A percentile compares a stretch with the other conserved stretches of the same genome.
Evolutionary conservation across 2,797 vertebrate genomes (phyloP).

Genomic region (Arctocebus calabarensis): DNA sequence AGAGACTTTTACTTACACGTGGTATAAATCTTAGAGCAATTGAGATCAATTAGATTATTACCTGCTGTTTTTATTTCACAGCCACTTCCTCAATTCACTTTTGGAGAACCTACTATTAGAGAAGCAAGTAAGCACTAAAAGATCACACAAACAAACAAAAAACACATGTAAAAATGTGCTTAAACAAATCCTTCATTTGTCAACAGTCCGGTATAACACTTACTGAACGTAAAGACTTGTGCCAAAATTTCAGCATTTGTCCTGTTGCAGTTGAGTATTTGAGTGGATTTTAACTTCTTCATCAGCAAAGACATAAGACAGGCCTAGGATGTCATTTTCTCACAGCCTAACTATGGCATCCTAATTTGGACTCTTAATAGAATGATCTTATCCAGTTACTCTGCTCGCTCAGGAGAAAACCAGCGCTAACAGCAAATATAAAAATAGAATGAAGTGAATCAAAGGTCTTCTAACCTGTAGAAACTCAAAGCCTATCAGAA

Average conservation of each 20-base stretch:
- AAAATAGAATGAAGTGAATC: background rate
- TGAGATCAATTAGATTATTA: background rate
- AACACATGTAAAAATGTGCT: background rate
- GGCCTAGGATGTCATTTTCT: background rate
- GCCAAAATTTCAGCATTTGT: background rate
- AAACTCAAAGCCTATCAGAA: background rate
- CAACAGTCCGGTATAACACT: background rate
- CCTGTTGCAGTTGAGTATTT: background rate
- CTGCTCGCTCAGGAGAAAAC: background rate
- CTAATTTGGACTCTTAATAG: background rate
- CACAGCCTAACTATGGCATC: background rate
- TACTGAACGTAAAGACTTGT: background rate
- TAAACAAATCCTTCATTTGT: background rate
- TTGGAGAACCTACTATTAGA: background rate
- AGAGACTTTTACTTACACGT: background rate
- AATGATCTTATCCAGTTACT: background rate
- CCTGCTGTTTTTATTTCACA: background rate
- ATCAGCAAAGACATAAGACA: background rate
- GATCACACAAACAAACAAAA: background rate
- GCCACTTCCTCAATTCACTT: background rate
- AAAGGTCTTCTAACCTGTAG: background rate
- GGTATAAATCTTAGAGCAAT: background rate
- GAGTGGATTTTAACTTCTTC: conserved; percentile 5
- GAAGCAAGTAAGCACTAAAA: background rate
- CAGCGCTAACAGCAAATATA: background rate